Base-by-base conservation (phyloP, 2,888 invertebrate genomes). In the Metallyticus violacea region DNA sequence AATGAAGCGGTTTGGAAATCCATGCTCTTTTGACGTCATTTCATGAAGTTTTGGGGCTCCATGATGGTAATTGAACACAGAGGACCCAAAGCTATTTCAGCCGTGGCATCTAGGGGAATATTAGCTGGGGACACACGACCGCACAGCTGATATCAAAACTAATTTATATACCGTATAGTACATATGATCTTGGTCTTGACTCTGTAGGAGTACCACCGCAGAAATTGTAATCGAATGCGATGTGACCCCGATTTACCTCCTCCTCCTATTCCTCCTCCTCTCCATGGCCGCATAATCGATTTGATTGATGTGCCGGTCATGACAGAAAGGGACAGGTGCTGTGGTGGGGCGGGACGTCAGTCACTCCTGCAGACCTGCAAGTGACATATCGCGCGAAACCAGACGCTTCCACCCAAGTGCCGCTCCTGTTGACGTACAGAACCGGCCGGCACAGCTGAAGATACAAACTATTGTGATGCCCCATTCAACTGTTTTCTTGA, bases 221-320 rank as follows among this genome's bases (percentile, higher is more conserved):
- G 28, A 83, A 77, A 83, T 77, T 83, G 83, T 83, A 83, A 83
- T 83, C 77, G 83, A 83, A 83, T 83, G 77, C 76, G n/a, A 28
- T 27, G 77, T 22, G 27, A 30, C 30, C 22, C 22, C 30, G 29
- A 26, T 6, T 26, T 9, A 30, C 29, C 7, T 29, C 25, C 3
- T 25, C 30, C n/a, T 25, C 29, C 28, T 81, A 26, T 62, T 62
- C 62, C n/a, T n/a, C n/a, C n/a, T n/a, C 81, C 81, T 81, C 40
- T 62, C 81, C 62, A 81, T 76, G 83, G 77, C 29, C 28, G 77
- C 83, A 83, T 77, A 83, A 83, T 83, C 83, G 83, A 83, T 83
- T 27, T 83, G 83, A 83, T 83, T 83, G 83, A 83, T 83, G 83
- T 28, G 62, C 30, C 29, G 30, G n/a, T 28, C 29, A 29, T 81